These are phyloP conservation scores for Orthosia cruda DNA, from an alignment of 2,888 invertebrate genomes.

Conservation along the genomic window DNA sequence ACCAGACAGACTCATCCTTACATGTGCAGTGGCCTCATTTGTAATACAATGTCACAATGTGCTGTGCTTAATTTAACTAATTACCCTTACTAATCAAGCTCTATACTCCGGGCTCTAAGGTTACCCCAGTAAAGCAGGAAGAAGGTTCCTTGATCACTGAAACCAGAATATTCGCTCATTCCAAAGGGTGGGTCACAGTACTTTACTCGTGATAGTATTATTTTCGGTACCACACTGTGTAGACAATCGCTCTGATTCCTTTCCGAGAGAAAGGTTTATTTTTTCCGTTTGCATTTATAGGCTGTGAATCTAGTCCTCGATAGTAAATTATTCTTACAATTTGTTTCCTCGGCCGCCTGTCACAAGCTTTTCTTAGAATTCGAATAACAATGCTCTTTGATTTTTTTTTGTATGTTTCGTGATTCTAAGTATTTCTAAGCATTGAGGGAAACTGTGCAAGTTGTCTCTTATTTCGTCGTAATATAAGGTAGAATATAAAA, in stretches of 20 bases:
- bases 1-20: background rate
- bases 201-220: slow-evolving; percentile 58
- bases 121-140: slow-evolving; percentile 13
- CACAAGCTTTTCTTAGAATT: slow-evolving; percentile 30
- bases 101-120: slow-evolving; percentile 17
- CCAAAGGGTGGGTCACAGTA: slow-evolving; percentile 43
- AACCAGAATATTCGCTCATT: slow-evolving; percentile 42
- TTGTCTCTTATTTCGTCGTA: background rate
- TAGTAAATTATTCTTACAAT: slow-evolving; percentile 64
- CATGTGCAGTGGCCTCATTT: slow-evolving; percentile 11
- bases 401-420: slow-evolving; percentile 11
- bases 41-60: slow-evolving; percentile 26
- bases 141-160: slow-evolving; percentile 23
- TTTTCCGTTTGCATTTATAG: slow-evolving; percentile 66
- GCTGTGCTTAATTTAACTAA: slow-evolving; percentile 28
- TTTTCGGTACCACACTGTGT: slow-evolving; percentile 56
- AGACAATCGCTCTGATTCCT: slow-evolving; percentile 53
- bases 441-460: background rate
- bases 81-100: slow-evolving; percentile 38
- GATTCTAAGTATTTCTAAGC: slow-evolving; percentile 10
- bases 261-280: slow-evolving; percentile 57
- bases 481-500: slow-evolving; percentile 6
- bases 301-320: slow-evolving; percentile 57
- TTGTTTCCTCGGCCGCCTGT: slow-evolving; percentile 44
- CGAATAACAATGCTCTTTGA: slow-evolving; percentile 37